Evolutionary conservation across 2,113 vertebrate species (phyloP), one percentile per base, ranked within the genome.

Genomic region (Callithrix jacchus): DNA sequence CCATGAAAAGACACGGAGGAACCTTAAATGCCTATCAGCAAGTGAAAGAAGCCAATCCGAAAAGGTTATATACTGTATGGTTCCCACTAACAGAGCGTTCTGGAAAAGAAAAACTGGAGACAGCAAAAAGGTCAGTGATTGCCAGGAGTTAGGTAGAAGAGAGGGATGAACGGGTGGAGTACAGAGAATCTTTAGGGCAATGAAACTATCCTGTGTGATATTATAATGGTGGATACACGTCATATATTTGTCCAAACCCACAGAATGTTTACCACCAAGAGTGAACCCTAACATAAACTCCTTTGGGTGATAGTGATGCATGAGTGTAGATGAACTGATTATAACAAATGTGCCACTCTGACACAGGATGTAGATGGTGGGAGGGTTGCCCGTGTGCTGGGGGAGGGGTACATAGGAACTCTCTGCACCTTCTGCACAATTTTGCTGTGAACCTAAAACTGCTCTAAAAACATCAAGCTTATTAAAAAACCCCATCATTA

Each of bases 271-370:
- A 42, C 0, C 8, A 8, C 35, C 35, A 42, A 3, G 54, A 10
- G n/a, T 1, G 45, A 52, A 5, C n/a, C 30, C 66, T 42, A 11
- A 7, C 0, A 17, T 32, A 8, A 23, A 37, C 16, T 4, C 5
- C 52, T 74, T 16, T 2, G 37, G 49, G 56, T 35, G 14, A 56
- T 6, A 6, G 23, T 0, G 5, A 12, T 4, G 3, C 2, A 30
- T 27, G 32, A 2, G 0, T 1, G 12, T 4, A 6, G 37, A 8
- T 23, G n/a, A 49, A 32, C 8, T 6, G 1, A 30, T 0, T 35
- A 14, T 37, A n/a, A 56, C 30, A 9, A 23, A n/a, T 6, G n/a
- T 6, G 11, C 25, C 64, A 1, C 14, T 40, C 54, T 9, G 23
- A 12, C 10, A n/a, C 27, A 30, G 42, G n/a, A 32, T 11, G 9